Conservation (phyloP, 2,113 vertebrate genomes). For the Mola mola region DNA sequence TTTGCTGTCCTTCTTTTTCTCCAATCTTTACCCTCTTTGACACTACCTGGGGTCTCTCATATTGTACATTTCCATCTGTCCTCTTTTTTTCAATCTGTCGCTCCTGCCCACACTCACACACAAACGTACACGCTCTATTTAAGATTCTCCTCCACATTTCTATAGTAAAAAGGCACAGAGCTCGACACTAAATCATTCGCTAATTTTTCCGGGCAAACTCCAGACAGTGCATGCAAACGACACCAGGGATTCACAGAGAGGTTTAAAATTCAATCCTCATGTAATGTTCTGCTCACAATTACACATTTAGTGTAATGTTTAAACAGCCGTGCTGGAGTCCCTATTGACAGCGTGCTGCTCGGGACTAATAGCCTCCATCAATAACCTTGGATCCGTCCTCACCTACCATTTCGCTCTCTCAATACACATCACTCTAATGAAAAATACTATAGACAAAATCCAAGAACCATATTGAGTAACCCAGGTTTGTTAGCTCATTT, state of each 20-base stretch:
- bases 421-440: constrained; percentile 75
- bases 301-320: constrained; percentile 77
- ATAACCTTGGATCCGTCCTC: constrained; percentile 80
- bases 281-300: constrained; percentile 70
- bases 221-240: constrained; percentile 57
- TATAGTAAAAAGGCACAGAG: constrained; percentile 44
- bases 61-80: neutral
- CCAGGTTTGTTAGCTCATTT: constrained; percentile 59
- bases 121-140: constrained; percentile 6
- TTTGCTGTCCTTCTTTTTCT: no score
- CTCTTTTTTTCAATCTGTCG: constrained; percentile 1
- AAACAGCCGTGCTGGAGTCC: constrained; percentile 61
- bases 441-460: constrained; percentile 80
- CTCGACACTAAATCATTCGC: constrained; percentile 56
- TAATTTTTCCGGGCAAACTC: constrained; percentile 60
- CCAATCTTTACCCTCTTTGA: no score
- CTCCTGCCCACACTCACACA: constrained; percentile 23
- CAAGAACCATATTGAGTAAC: constrained; percentile 69
- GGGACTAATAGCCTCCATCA: constrained; percentile 79
- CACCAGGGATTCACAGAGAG: constrained; percentile 51
- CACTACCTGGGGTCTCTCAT: neutral
- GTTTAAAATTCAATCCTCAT: constrained; percentile 55
- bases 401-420: constrained; percentile 63
- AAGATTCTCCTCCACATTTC: constrained; percentile 36
- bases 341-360: constrained; percentile 73